phyloP scores from a whole-genome alignment of 2,113 vertebrate species.

The Zapus hudsonius region DNA sequence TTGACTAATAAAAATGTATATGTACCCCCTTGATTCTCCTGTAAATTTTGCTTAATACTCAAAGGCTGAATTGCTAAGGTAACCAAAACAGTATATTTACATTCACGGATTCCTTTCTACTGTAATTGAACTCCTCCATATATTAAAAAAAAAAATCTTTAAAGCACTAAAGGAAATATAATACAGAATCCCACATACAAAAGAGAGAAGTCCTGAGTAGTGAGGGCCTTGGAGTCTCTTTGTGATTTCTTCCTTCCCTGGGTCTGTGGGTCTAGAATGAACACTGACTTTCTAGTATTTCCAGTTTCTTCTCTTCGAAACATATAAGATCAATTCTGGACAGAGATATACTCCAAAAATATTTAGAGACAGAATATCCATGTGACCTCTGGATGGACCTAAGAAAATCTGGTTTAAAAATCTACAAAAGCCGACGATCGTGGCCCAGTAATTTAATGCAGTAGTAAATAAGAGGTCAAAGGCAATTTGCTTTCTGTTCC shows the following conservation, averaged over 20 bases:
- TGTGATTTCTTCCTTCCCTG: background rate
- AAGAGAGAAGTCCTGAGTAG: background rate
- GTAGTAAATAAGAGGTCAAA: slow-evolving; percentile 74
- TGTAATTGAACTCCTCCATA: background rate
- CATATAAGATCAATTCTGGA: background rate
- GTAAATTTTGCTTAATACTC: background rate
- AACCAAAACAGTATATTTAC: background rate
- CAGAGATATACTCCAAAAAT: slow-evolving; percentile 37
- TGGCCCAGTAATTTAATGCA: slow-evolving; percentile 55
- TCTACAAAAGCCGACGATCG: slow-evolving; percentile 38
- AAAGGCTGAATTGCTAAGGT: slow-evolving; percentile 1
- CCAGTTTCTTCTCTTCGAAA: slow-evolving; percentile 1
- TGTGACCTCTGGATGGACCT: slow-evolving; percentile 43
- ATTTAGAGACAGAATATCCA: slow-evolving; percentile 44
- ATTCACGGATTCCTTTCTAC: background rate
- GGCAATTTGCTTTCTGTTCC: slow-evolving; percentile 60
- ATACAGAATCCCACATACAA: background rate
- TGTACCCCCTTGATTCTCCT: background rate
- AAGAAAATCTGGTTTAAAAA: slow-evolving; percentile 62
- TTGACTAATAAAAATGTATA: background rate
- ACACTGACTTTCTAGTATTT: background rate
- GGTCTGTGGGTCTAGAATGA: background rate
- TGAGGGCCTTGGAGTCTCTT: background rate
- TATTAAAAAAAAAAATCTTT: background rate
- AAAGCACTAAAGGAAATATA: background rate